Evolutionary conservation across 2,888 invertebrate species (phyloP), one percentile per base, ranked within the genome.

Genomic region (Hyalella azteca): DNA sequence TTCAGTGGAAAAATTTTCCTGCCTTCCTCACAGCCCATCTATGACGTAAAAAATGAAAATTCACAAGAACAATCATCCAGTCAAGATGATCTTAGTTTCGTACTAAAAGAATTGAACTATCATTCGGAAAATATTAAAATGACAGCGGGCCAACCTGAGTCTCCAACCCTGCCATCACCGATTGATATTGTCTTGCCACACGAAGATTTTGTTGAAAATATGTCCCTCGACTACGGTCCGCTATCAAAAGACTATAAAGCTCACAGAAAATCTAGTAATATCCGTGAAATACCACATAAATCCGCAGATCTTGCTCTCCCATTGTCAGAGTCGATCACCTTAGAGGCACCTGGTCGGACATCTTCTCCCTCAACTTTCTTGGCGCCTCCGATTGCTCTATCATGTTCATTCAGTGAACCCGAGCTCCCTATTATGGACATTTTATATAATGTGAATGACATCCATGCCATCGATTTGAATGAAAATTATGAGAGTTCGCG

Each of bases 381-480:
- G 54, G 29, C 54, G 29, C 22, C 54, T 54, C 29, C 54, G 54
- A 54, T 54, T 54, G 54, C 54, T 54, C 54, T 54, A 26, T 54
- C 54, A 54, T 54, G 54, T 54, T 13, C 26, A 29, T 22, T 29
- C 29, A 9, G 4, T 9, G 54, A 54, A 26, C 19, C 54, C 11
- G 29, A 9, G 26, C 22, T 9, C 54, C 13, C 26, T 22, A n/a
- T n/a, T n/a, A n/a, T 9, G 54, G 13, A 29, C 9, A 22, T 54
- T 22, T 13, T 29, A 54, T 29, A 26, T 22, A 54, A 29, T 54
- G 54, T 26, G 54, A 54, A 26, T 22, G 26, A 54, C 22, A 29
- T 29, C 22, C 54, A 22, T 26, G 54, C 1, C 7, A 0, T 54
- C 29, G 26, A 26, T 54, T 54, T 54, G 54, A 26, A 4, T 4